A percentile compares a stretch with the other conserved stretches of the same genome.
Conservation (phyloP, 2,113 vertebrate genomes). For the Phalacrocorax aristotelis region DNA sequence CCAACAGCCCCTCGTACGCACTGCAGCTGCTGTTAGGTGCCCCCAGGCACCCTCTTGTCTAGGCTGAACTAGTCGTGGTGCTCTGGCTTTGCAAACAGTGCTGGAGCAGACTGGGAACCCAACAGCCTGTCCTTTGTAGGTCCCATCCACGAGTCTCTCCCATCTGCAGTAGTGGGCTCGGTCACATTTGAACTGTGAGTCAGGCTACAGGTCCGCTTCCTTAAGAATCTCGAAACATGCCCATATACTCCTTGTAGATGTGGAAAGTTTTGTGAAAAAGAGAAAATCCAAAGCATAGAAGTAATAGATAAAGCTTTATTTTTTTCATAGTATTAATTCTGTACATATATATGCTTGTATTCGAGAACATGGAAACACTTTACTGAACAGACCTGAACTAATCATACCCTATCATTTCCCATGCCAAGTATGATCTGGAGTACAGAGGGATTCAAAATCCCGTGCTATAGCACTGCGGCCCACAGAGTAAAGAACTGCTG, state of each 20-base stretch:
- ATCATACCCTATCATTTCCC: neutral
- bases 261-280: neutral
- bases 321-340: neutral
- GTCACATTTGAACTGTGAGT: neutral
- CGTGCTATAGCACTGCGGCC: neutral
- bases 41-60: rapidly evolving
- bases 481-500: neutral
- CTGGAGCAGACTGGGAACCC: neutral
- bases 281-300: neutral
- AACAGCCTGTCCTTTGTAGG: rapidly evolving
- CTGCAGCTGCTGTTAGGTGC: too few relatives aligned
- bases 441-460: neutral
- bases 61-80: neutral
- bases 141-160: rapidly evolving
- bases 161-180: neutral
- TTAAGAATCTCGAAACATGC: neutral
- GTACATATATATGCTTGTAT: neutral
- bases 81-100: rapidly evolving
- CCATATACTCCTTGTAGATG: neutral
- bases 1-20: rapidly evolving
- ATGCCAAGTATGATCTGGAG: neutral
- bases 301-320: neutral
- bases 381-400: neutral
- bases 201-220: neutral
- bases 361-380: neutral